Evolutionary conservation across 2,888 invertebrate genomes (phyloP).

Genomic region (Caenorhabditis sp.): DNA sequence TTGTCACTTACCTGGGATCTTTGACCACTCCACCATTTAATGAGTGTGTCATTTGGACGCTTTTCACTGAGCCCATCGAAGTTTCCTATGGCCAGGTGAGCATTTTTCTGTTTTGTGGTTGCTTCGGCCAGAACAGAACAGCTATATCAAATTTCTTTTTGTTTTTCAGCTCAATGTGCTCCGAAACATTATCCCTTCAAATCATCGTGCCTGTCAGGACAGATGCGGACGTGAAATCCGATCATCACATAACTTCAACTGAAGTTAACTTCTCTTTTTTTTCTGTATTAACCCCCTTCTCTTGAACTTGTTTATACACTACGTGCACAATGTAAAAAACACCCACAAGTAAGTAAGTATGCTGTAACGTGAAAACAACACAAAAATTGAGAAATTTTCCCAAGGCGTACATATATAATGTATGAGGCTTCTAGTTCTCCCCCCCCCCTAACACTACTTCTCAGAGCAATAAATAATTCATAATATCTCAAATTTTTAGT

Average conservation of each 20-base stretch:
- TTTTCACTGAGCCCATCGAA: slow-evolving; percentile 79
- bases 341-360: too few species aligned
- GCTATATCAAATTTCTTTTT: neutral
- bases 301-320: neutral
- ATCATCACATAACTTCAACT: slow-evolving; percentile 53
- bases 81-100: slow-evolving; percentile 74
- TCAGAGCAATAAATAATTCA: slow-evolving; percentile 41
- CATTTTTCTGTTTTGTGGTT: neutral
- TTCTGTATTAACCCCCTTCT: neutral
- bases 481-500: too few species aligned
- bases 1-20: slow-evolving; percentile 80
- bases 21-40: slow-evolving; percentile 80
- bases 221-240: slow-evolving; percentile 69
- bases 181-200: slow-evolving; percentile 68
- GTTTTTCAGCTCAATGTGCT: slow-evolving; percentile 67
- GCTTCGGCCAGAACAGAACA: too few species aligned
- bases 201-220: slow-evolving; percentile 70
- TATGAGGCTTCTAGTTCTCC: slow-evolving; percentile 1
- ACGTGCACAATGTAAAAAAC: slow-evolving; percentile 9
- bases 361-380: too few species aligned
- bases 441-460: too few species aligned
- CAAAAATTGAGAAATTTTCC: too few species aligned
- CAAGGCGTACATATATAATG: neutral
- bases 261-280: neutral
- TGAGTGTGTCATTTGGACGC: slow-evolving; percentile 80